phyloP scores from a whole-genome alignment of 2,113 vertebrate genomes.

The Elgaria multicarinata region DNA sequence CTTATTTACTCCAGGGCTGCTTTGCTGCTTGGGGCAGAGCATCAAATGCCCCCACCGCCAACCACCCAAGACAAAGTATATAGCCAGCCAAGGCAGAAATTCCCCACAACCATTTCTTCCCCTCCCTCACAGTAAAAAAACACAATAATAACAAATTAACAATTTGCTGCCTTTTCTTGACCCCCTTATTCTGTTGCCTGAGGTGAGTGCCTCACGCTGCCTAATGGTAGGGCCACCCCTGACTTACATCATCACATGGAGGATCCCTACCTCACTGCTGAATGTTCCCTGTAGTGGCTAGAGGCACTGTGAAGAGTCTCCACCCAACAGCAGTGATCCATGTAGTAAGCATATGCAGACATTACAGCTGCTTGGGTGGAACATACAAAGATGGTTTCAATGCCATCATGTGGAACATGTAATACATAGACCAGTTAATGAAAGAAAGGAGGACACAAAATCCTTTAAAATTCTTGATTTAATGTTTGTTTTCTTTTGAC shows the following conservation, averaged over 20 bases:
- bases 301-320: neutral
- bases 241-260: neutral
- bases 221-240: neutral
- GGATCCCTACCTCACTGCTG: neutral
- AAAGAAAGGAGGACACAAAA: neutral
- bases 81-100: no score
- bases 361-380: neutral
- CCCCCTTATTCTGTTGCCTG: no score
- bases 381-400: neutral
- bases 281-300: neutral
- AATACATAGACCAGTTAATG: neutral
- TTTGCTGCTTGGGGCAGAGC: no score
- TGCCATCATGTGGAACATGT: neutral
- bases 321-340: neutral
- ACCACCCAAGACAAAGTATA: no score
- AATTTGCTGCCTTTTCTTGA: no score
- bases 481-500: constrained; percentile 16
- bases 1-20: neutral
- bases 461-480: neutral
- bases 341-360: neutral
- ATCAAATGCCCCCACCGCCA: no score
- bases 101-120: no score
- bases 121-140: no score
- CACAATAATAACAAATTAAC: no score
- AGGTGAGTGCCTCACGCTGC: no score